A percentile compares a stretch with the other conserved stretches of the same genome.
Evolutionary conservation across 2,113 vertebrate species (phyloP).

Genomic region (Neofelis nebulosa): DNA sequence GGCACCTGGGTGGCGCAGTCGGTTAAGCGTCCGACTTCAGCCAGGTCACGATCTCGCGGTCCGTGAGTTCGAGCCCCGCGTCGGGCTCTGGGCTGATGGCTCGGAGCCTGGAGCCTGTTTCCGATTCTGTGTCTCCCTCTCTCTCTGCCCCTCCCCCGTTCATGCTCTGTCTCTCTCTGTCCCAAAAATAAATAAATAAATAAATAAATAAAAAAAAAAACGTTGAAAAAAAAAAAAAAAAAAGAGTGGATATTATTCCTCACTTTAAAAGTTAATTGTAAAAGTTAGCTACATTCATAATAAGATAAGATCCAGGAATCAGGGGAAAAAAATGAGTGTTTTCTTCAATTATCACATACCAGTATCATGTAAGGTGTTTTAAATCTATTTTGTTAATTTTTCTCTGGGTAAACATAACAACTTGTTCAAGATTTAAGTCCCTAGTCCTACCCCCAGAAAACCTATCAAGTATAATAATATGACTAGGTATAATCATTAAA

Average conservation of each 20-base stretch:
- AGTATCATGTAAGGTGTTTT: not conserved
- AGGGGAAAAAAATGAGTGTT: not conserved
- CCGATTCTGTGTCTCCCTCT: no score
- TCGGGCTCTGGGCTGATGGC: no score
- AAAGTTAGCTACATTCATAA: constrained; percentile 26
- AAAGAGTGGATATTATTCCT: not conserved
- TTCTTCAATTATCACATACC: not conserved
- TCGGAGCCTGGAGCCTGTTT: no score
- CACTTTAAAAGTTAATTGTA: not conserved
- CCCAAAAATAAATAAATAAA: no score
- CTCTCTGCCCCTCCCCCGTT: no score
- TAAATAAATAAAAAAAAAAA: no score
- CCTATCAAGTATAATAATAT: constrained; percentile 39
- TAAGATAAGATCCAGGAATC: constrained; percentile 12
- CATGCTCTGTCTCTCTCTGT: no score
- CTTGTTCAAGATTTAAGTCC: constrained; percentile 55
- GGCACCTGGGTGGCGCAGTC: no score
- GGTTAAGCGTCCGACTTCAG: no score
- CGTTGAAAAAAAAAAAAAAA: no score
- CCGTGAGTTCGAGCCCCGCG: no score
- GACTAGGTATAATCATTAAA: constrained; percentile 44
- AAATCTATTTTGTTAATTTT: constrained; percentile 44
- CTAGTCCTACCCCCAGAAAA: constrained; percentile 28
- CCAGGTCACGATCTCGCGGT: no score
- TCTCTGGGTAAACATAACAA: constrained; percentile 44